phyloP scores from a whole-genome alignment of 2,888 invertebrate species.

The Drosophila engyochracea region DNA sequence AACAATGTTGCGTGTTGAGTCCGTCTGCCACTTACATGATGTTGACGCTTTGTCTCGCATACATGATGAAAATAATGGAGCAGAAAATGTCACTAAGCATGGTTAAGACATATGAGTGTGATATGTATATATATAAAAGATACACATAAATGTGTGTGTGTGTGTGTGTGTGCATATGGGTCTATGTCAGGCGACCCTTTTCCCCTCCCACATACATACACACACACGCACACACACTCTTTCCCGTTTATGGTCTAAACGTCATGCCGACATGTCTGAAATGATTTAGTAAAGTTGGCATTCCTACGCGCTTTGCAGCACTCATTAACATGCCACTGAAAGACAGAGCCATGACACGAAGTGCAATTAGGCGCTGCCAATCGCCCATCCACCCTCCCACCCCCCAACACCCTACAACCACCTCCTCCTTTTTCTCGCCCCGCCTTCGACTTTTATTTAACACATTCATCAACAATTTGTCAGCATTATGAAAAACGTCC shows the following conservation, averaged over 20 bases:
- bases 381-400: not conserved
- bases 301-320: constrained; percentile 63
- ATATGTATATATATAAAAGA: constrained; percentile 19
- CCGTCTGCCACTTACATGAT: constrained; percentile 69
- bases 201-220: not conserved
- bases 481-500: constrained; percentile 58
- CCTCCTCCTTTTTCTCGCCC: not conserved
- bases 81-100: constrained; percentile 79
- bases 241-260: constrained; percentile 42
- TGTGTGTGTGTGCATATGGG: constrained; percentile 9
- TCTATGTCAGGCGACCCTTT: constrained; percentile 6
- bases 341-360: constrained; percentile 47
- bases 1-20: constrained; percentile 60
- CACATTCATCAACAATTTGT: constrained; percentile 79
- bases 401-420: not conserved
- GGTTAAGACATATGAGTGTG: constrained; percentile 59
- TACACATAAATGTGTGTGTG: constrained; percentile 25
- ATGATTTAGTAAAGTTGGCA: constrained; percentile 75
- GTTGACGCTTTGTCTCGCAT: constrained; percentile 79
- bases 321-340: constrained; percentile 55
- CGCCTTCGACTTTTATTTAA: constrained; percentile 44
- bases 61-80: constrained; percentile 80
- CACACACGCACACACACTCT: not conserved
- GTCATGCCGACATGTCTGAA: constrained; percentile 62
- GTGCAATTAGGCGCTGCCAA: constrained; percentile 51